Conservation (phyloP, 2,888 invertebrate genomes). For the Mallateleia sp. region DNA sequence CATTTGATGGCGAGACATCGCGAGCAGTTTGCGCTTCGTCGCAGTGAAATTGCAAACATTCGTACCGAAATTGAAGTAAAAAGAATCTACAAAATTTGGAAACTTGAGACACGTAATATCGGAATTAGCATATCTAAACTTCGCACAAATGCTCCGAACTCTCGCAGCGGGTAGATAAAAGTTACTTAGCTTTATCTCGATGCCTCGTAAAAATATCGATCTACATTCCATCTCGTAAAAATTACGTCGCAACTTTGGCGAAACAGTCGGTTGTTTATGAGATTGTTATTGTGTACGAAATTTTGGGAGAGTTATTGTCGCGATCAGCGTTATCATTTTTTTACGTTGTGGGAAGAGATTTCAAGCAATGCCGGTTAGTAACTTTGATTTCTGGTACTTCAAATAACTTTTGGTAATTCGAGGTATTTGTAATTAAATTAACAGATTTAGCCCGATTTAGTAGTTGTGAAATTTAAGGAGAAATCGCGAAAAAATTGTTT, state of each 20-base stretch:
- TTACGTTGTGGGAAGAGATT: neutral
- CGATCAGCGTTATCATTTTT: neutral
- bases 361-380: too few species aligned
- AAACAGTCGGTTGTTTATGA: neutral
- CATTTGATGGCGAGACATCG: conserved; percentile 8
- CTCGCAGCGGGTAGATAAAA: conserved; percentile 9
- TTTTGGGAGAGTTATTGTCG: neutral
- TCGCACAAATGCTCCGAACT: conserved; percentile 11
- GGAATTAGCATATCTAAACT: conserved; percentile 25
- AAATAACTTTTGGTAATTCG: too few species aligned
- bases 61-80: neutral
- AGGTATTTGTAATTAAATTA: too few species aligned
- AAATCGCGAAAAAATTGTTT: too few species aligned
- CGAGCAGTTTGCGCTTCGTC: conserved; percentile 6
- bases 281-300: neutral
- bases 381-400: too few species aligned
- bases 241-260: conserved; percentile 1
- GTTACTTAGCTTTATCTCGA: conserved; percentile 1
- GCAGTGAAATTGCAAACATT: conserved; percentile 17
- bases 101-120: conserved; percentile 7
- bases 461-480: too few species aligned
- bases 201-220: conserved; percentile 25
- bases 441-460: too few species aligned
- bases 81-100: neutral
- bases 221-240: conserved; percentile 3